Evolutionary conservation across 2,797 vertebrate species (phyloP).

Genomic region (Manis crassicaudata): DNA sequence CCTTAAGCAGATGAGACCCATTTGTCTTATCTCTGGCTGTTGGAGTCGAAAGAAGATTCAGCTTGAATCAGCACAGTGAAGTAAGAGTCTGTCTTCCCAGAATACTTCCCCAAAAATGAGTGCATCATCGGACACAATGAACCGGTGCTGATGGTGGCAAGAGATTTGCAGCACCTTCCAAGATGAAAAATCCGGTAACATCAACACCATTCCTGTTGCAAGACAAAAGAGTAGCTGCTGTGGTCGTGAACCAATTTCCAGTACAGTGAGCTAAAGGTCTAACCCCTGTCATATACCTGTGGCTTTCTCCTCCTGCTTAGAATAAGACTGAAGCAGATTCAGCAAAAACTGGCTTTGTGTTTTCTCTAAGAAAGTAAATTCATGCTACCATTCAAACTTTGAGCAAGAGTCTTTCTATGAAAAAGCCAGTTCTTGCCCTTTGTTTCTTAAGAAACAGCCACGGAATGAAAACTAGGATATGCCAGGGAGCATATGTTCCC

Average conservation of each 20-base stretch:
- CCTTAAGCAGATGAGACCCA: slow-evolving; percentile 68
- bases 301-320: not conserved
- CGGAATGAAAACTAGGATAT: not conserved
- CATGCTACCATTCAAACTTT: not conserved
- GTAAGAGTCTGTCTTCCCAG: not conserved
- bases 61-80: not conserved
- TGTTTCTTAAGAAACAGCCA: slow-evolving; percentile 12
- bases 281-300: not conserved
- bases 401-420: not conserved
- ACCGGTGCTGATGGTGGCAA: not conserved
- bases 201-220: not conserved
- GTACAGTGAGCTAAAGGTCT: not conserved
- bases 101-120: not conserved
- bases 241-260: slow-evolving; percentile 9
- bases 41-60: slow-evolving; percentile 5
- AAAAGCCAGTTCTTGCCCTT: slow-evolving; percentile 18
- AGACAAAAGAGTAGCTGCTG: slow-evolving; percentile 17
- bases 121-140: not conserved
- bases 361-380: slow-evolving; percentile 21
- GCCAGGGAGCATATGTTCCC: fast-evolving
- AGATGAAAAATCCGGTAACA: not conserved
- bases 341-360: not conserved
- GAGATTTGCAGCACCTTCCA: not conserved
- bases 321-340: not conserved
- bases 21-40: not conserved